Conservation (phyloP, 2,888 invertebrate genomes). For the Cryptus viduatorius region DNA sequence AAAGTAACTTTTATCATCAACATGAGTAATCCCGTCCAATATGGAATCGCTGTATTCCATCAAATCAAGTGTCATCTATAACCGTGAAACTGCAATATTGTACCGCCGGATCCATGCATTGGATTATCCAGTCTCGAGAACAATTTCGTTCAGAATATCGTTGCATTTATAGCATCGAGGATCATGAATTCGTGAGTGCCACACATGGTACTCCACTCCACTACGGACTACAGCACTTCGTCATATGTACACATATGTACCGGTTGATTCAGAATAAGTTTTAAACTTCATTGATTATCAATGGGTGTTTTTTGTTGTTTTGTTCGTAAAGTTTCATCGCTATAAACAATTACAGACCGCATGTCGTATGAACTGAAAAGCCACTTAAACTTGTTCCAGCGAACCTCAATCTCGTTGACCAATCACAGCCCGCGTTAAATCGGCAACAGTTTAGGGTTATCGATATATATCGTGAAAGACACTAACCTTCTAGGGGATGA, state of each 20-base stretch:
- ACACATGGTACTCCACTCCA: background rate
- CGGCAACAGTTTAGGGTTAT: too few relatives aligned
- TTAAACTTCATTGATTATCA: too few relatives aligned
- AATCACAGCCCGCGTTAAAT: too few relatives aligned
- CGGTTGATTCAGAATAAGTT: too few relatives aligned
- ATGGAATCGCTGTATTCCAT: background rate
- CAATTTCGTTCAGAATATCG: slow-evolving; percentile 39
- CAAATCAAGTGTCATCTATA: slow-evolving; percentile 1
- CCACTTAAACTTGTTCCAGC: too few relatives aligned
- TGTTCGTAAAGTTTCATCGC: too few relatives aligned
- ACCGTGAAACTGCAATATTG: background rate
- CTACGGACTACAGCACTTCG: background rate
- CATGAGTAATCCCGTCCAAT: background rate
- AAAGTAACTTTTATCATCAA: background rate
- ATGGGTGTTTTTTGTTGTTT: too few relatives aligned
- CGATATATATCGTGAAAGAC: too few relatives aligned
- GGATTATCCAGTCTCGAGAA: background rate
- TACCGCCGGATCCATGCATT: background rate
- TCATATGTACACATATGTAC: background rate
- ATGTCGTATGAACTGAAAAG: too few relatives aligned
- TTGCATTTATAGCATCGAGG: slow-evolving; percentile 37
- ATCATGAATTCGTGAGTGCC: slow-evolving; percentile 36
- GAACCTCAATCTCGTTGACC: too few relatives aligned
- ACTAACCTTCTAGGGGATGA: too few relatives aligned
- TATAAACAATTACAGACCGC: too few relatives aligned